Evolutionary conservation across 2,113 vertebrate species (phyloP).

Genomic region (Alexandromys fortis): DNA sequence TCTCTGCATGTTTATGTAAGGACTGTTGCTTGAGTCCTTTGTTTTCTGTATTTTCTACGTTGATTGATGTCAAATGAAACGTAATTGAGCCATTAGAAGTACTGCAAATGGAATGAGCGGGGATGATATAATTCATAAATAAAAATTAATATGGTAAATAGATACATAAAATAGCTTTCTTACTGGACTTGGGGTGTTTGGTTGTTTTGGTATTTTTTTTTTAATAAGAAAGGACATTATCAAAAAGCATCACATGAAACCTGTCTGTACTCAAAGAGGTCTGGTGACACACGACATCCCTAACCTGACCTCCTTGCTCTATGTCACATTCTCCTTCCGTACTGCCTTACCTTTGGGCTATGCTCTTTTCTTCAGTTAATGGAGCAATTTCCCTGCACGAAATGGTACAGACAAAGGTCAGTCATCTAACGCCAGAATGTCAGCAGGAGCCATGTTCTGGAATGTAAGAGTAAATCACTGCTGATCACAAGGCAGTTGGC

Average conservation of each 20-base stretch:
- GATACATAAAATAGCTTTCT: neutral
- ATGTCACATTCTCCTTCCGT: neutral
- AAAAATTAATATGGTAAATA: conserved; percentile 31
- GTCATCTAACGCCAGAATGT: neutral
- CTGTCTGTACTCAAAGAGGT: neutral
- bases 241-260: neutral
- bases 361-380: neutral
- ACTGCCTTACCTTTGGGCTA: neutral
- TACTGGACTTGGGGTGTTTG: neutral
- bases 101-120: conserved; percentile 12
- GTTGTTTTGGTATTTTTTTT: neutral
- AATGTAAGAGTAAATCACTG: neutral
- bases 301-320: neutral
- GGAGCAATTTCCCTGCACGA: conserved; percentile 15
- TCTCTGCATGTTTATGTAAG: conserved; percentile 21
- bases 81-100: neutral
- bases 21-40: conserved; percentile 5
- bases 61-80: conserved; percentile 42
- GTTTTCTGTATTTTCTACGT: conserved; percentile 39
- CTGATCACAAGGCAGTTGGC: no score
- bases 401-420: conserved; percentile 10
- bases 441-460: neutral
- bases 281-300: neutral
- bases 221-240: neutral
- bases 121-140: neutral